phyloP scores from a whole-genome alignment of 2,888 invertebrate species.

The Epinotia brunnichana region DNA sequence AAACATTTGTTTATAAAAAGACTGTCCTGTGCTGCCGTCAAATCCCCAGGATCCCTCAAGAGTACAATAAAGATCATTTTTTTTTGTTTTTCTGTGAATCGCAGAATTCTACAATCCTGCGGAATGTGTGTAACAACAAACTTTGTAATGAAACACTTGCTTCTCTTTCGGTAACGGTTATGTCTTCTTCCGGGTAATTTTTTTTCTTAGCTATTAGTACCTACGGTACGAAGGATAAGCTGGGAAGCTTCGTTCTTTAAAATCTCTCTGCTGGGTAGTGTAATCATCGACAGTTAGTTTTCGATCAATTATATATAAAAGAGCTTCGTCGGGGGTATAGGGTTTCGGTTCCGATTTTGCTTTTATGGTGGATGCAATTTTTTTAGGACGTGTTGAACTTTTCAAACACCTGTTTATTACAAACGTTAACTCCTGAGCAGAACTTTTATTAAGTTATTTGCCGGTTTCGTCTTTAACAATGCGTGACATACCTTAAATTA shows the following conservation, averaged over 20 bases:
- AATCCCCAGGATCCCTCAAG: conserved; percentile 11
- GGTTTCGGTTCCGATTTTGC: not conserved
- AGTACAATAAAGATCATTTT: not conserved
- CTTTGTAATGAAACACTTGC: not conserved
- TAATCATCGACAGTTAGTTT: conserved; percentile 36
- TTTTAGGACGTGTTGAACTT: too few species aligned
- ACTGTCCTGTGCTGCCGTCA: conserved; percentile 4
- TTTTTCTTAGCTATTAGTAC: conserved; percentile 8
- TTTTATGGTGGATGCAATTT: too few species aligned
- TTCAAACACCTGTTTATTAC: too few species aligned
- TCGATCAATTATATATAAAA: conserved; percentile 20
- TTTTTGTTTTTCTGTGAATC: not conserved
- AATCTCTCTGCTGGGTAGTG: conserved; percentile 2
- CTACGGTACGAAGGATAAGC: conserved; percentile 30
- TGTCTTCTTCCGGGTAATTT: not conserved
- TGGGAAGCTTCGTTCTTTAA: conserved; percentile 30
- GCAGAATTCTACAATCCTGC: not conserved
- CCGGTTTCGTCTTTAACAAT: too few species aligned
- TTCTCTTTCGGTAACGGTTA: conserved; percentile 1
- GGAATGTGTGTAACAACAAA: conserved; percentile 2
- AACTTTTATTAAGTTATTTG: too few species aligned
- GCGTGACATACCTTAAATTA: too few species aligned
- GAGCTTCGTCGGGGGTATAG: conserved; percentile 28
- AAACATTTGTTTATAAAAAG: conserved; percentile 11
- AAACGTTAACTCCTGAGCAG: too few species aligned